A percentile compares a stretch with the other conserved stretches of the same genome.
Conservation (phyloP, 2,113 vertebrate species). For the Pachyramphus minor region DNA sequence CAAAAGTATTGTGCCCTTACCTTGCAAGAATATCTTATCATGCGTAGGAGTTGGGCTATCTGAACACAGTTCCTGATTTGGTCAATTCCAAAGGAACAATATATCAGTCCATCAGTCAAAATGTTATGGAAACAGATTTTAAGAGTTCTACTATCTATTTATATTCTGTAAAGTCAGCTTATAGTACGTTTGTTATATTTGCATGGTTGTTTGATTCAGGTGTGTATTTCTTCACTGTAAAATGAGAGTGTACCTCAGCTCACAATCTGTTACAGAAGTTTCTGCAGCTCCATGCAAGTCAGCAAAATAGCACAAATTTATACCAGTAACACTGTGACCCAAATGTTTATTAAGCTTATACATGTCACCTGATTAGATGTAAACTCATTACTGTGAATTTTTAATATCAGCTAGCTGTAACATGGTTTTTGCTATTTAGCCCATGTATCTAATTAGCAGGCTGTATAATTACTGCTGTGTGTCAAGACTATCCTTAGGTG, state of each 20-base stretch:
- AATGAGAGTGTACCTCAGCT: conserved; percentile 6
- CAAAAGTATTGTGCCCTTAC: not conserved
- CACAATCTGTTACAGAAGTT: not conserved
- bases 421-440: not conserved
- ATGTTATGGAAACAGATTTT: not conserved
- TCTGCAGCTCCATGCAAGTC: not conserved
- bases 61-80: not conserved
- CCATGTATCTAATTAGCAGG: not conserved
- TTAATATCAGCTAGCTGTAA: conserved; percentile 1
- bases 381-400: conserved; percentile 6
- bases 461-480: not conserved
- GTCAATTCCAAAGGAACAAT: not conserved
- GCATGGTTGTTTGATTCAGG: not conserved
- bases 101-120: not conserved
- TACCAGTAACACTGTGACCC: not conserved
- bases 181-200: not conserved
- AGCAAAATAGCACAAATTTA: not conserved
- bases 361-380: not conserved
- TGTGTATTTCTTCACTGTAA: conserved; percentile 10
- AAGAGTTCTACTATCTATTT: not conserved
- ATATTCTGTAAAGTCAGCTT: not conserved
- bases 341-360: conserved; percentile 47
- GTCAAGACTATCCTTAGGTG: not conserved
- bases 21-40: not conserved
- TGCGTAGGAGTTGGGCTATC: not conserved